Conservation (phyloP, 2,888 invertebrate genomes). For the Oxystoma pomonae region DNA sequence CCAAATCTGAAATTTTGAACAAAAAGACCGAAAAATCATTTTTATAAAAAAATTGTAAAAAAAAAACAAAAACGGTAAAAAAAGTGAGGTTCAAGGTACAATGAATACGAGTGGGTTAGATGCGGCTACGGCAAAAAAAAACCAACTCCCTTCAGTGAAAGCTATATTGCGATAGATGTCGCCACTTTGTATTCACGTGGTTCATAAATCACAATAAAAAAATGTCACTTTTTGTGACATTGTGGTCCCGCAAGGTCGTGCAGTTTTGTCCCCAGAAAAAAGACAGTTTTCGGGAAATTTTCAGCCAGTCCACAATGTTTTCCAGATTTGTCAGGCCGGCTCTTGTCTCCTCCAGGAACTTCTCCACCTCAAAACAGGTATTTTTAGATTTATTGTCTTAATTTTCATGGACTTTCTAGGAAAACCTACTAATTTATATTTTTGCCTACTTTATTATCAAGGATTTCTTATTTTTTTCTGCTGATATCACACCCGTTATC, state of each 20-base stretch:
- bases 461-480: no score
- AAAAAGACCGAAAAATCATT: not conserved
- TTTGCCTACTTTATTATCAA: no score
- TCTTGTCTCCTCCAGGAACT: conserved; percentile 33
- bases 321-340: conserved; percentile 58
- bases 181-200: no score
- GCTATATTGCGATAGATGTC: no score
- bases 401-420: no score
- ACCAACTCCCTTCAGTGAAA: no score
- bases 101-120: no score
- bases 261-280: not conserved
- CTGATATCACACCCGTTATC: no score
- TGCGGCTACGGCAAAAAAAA: no score
- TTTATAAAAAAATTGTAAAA: not conserved
- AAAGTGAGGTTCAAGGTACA: no score
- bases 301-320: conserved; percentile 53
- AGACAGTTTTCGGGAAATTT: not conserved
- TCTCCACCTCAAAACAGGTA: conserved; percentile 39
- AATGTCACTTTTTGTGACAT: conserved; percentile 20
- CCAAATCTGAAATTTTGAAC: not conserved
- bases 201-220: not conserved
- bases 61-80: not conserved
- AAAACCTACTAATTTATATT: no score
- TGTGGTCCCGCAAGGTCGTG: conserved; percentile 19
- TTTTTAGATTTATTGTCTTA: no score